Conservation (phyloP, 1,140 invertebrate genomes). For the Achroia grisella region DNA sequence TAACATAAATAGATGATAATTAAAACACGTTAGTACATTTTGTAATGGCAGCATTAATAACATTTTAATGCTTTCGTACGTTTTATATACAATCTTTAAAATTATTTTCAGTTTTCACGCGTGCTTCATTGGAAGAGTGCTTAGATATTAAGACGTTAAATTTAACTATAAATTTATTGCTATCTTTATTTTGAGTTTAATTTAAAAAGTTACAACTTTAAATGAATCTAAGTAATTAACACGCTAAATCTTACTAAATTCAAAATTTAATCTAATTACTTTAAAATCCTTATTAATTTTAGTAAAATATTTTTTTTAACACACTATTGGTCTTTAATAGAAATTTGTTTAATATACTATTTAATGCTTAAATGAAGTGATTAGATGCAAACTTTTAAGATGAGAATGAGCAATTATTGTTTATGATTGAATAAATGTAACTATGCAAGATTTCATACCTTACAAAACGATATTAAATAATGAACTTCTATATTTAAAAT, state of each 20-base stretch:
- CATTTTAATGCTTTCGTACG: neutral
- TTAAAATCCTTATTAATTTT: slow-evolving; percentile 39
- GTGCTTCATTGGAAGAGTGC: slow-evolving; percentile 24
- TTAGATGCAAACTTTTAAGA: slow-evolving; percentile 48
- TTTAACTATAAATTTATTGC: slow-evolving; percentile 26
- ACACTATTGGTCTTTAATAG: slow-evolving; percentile 67
- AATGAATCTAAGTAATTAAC: slow-evolving; percentile 22
- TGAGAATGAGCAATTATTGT: slow-evolving; percentile 56
- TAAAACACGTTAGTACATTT: too few relatives aligned
- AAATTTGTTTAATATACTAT: slow-evolving; percentile 41
- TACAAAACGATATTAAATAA: too few relatives aligned
- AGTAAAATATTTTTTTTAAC: slow-evolving; percentile 51
- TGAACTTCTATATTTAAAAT: slow-evolving; percentile 7
- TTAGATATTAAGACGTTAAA: slow-evolving; percentile 16
- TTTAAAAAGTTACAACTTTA: slow-evolving; percentile 17
- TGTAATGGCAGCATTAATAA: neutral
- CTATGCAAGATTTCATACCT: neutral
- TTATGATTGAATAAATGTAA: slow-evolving; percentile 8
- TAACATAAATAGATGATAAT: too few relatives aligned
- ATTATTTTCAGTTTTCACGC: slow-evolving; percentile 1
- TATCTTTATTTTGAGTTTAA: slow-evolving; percentile 19
- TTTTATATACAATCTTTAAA: slow-evolving; percentile 8
- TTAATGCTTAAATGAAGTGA: slow-evolving; percentile 40
- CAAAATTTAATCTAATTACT: slow-evolving; percentile 43
- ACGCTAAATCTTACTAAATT: slow-evolving; percentile 47